These are phyloP conservation scores for Trachelus iudaicus DNA, from an alignment of 2,888 invertebrate species.

Conservation along the genomic window DNA sequence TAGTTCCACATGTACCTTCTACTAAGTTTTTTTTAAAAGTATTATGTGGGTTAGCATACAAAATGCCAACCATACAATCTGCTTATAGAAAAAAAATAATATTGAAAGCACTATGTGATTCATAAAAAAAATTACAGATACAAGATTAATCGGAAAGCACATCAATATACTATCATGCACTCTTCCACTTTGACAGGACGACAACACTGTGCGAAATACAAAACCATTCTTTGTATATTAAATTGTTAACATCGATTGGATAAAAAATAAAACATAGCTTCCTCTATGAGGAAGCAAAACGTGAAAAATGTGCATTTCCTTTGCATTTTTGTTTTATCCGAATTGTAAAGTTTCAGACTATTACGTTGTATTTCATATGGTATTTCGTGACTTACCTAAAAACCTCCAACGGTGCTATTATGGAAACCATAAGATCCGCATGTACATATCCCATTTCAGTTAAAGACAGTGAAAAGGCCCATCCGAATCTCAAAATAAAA, in stretches of 20 bases:
- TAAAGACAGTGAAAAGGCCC: slow-evolving; percentile 79
- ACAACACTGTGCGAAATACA: background rate
- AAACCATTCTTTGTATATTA: background rate
- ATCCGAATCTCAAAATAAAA: slow-evolving; percentile 80
- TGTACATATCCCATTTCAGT: slow-evolving; percentile 74
- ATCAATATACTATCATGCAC: background rate
- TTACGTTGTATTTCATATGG: background rate
- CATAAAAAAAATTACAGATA: background rate
- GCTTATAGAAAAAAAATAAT: background rate
- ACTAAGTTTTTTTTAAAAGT: slow-evolving; percentile 33
- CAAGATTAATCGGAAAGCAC: background rate
- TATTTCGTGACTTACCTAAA: slow-evolving; percentile 65
- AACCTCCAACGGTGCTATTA: slow-evolving; percentile 76
- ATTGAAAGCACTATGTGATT: background rate
- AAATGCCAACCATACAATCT: background rate
- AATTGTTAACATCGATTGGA: background rate
- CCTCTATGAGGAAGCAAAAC: background rate
- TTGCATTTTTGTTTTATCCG: background rate
- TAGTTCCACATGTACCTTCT: slow-evolving; percentile 78
- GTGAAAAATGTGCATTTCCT: background rate
- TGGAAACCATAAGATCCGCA: slow-evolving; percentile 75
- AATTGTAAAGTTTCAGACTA: background rate
- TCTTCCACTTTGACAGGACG: background rate
- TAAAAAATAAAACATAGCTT: background rate
- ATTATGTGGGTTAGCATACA: background rate